These are phyloP conservation scores for Laspeyria flexula DNA, from an alignment of 2,888 invertebrate species.

Conservation along the genomic window DNA sequence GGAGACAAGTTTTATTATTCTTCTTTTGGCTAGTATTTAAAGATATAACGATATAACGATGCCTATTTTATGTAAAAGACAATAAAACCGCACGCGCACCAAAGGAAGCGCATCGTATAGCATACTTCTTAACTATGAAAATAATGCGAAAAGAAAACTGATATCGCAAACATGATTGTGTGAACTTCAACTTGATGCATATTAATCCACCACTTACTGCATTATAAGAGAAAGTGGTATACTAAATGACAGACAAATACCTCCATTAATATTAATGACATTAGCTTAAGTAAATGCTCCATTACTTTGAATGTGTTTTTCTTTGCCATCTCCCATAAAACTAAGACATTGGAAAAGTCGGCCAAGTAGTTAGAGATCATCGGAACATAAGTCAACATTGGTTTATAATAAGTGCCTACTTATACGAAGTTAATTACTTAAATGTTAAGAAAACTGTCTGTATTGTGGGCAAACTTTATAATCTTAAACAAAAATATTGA, in stretches of 20 bases:
- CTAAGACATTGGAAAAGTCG: conserved; percentile 27
- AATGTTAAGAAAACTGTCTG: neutral
- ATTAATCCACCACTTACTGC: conserved; percentile 8
- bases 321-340: conserved; percentile 36
- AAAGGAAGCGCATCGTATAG: too few species aligned
- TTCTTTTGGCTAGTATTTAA: too few species aligned
- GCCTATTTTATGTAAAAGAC: too few species aligned
- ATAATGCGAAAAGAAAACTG: too few species aligned
- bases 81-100: too few species aligned
- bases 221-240: conserved; percentile 28
- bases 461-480: neutral
- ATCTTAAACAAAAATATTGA: too few species aligned
- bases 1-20: too few species aligned
- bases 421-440: conserved; percentile 3
- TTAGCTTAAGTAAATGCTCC: conserved; percentile 31
- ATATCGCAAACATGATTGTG: too few species aligned
- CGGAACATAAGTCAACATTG: conserved; percentile 22
- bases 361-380: conserved; percentile 22
- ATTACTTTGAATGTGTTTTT: conserved; percentile 38
- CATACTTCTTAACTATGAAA: too few species aligned
- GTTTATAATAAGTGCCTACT: conserved; percentile 1
- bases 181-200: neutral
- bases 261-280: conserved; percentile 26
- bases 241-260: conserved; percentile 19
- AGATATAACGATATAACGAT: too few species aligned